These are phyloP conservation scores for Rhineura floridana DNA, from an alignment of 2,113 vertebrate genomes.

Conservation along the genomic window DNA sequence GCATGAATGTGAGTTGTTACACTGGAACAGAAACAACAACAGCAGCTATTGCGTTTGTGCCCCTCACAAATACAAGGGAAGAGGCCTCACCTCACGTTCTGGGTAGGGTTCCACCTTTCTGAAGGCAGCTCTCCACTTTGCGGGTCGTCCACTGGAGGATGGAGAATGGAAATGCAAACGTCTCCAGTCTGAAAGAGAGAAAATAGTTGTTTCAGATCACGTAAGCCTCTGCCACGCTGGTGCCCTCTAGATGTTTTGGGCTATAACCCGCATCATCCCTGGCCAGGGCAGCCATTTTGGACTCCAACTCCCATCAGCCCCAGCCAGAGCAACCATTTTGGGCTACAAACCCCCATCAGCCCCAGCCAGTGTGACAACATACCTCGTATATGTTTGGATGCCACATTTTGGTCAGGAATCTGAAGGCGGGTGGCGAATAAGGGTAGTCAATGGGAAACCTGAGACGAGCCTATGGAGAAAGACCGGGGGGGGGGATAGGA, in stretches of 20 bases:
- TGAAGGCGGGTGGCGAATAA: constrained; percentile 94
- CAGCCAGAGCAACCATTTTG: neutral
- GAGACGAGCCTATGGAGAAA: constrained; percentile 84
- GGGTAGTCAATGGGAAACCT: constrained; percentile 96
- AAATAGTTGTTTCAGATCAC: neutral
- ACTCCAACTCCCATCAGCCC: too few relatives aligned
- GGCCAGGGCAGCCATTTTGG: too few relatives aligned
- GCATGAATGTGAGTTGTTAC: too few relatives aligned
- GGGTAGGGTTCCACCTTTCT: constrained; percentile 95
- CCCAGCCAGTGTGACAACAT: neutral
- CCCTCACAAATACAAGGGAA: too few relatives aligned
- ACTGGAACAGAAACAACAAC: too few relatives aligned
- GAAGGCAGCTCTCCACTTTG: constrained; percentile 95
- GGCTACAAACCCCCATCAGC: too few relatives aligned
- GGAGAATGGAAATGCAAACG: constrained; percentile 95
- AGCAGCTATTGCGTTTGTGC: too few relatives aligned
- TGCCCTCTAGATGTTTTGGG: too few relatives aligned
- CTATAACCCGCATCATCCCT: too few relatives aligned
- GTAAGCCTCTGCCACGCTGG: neutral
- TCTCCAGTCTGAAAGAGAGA: constrained; percentile 84
- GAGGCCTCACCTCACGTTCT: constrained; percentile 89
- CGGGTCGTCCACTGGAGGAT: constrained; percentile 91
- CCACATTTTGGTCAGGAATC: constrained; percentile 98
- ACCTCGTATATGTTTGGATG: constrained; percentile 99
- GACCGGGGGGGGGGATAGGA: neutral